A percentile compares a stretch with the other conserved stretches of the same genome.
These are phyloP conservation scores for Thaleichthys pacificus DNA, from an alignment of 2,797 vertebrate genomes.

Conservation along the genomic window DNA sequence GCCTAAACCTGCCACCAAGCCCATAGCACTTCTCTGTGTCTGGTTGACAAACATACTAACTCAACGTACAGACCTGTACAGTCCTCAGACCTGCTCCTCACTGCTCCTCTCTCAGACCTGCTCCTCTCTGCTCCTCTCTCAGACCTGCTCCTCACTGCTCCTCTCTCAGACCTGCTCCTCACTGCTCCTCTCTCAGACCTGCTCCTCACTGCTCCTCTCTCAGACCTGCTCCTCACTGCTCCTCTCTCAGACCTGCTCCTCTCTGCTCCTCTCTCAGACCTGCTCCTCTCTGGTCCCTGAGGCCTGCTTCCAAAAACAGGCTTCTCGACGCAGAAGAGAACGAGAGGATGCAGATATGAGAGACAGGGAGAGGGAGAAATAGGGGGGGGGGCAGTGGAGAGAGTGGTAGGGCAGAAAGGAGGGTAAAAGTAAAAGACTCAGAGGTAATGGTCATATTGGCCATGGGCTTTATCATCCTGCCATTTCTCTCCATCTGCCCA, in stretches of 20 bases:
- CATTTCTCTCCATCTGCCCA: neutral
- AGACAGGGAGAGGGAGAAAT: conserved; percentile 14
- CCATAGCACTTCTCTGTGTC: conserved; percentile 33
- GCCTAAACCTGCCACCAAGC: conserved; percentile 33
- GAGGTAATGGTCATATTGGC: neutral
- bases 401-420: neutral
- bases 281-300: too few species aligned
- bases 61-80: conserved; percentile 18
- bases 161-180: too few species aligned
- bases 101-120: too few species aligned
- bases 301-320: too few species aligned
- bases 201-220: too few species aligned
- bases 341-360: conserved; percentile 9
- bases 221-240: too few species aligned
- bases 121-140: too few species aligned
- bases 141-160: too few species aligned
- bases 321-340: conserved; percentile 2
- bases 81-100: conserved; percentile 6
- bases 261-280: too few species aligned
- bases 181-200: neutral
- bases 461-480: neutral
- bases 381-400: neutral
- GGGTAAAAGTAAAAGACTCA: neutral
- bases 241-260: too few species aligned
- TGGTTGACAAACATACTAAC: conserved; percentile 44